Evolutionary conservation across 2,888 invertebrate species (phyloP), one percentile per base, ranked within the genome.

Genomic region (Carcina quercana): DNA sequence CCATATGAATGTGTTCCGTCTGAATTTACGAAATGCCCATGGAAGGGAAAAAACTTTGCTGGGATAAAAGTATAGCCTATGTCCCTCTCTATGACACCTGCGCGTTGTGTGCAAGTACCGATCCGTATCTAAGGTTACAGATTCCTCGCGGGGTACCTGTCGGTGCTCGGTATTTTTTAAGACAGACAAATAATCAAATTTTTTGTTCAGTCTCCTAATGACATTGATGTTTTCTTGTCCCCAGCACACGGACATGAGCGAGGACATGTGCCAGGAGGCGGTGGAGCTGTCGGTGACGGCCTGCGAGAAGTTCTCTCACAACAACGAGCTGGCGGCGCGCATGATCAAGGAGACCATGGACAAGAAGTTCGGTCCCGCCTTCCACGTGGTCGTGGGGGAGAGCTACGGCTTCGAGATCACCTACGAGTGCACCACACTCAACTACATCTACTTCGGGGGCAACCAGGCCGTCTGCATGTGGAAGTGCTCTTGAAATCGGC

Each of bases 381-480:
- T 97, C 89, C 95, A 96, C 74, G 95, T 93, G n/a, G 92, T 97
- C 1, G 93, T 98, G 3, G 98, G 98, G 4, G 97, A 98, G 86
- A 95, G 94, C 37, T 97, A 91, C 76, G 97, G 96, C 26, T 96
- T 96, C 73, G 95, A 96, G 70, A 89, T 97, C 38, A 94, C 95
- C 1, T 95, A 96, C 67, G 96, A 97, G 80, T 91, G 93, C 37
- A 93, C 93, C 63, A 92, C 92, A 48, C 87, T 96, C 40, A 86
- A 96, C 41, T 94, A 95, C 70, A 87, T 96, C 86, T 96, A 91
- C 76, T 96, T 96, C 61, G 96, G 92, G 37, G 97, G 97, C 31
- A 97, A 95, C 70, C 86, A 94, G 50, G 97, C 95, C 8, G 89
- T 96, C 35, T 88, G 92, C 54, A 87, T 94, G 34, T 96, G 96